Conservation (phyloP, 2,113 vertebrate species). For the Engraulis encrasicolus region DNA sequence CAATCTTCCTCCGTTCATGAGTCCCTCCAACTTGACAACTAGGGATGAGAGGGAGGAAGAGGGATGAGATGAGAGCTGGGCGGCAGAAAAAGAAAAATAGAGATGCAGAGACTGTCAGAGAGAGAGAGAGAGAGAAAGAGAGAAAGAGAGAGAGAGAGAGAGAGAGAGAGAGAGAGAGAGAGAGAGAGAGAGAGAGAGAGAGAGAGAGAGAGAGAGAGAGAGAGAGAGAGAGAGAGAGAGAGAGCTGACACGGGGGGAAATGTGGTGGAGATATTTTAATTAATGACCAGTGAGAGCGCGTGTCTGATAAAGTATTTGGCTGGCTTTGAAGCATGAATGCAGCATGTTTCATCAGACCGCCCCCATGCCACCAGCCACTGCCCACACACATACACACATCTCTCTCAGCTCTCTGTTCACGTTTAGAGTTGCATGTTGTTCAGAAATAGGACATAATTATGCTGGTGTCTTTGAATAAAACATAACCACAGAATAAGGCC, state of each 20-base stretch:
- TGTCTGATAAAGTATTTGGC: not conserved
- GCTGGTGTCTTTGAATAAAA: not conserved
- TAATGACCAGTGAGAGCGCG: not conserved
- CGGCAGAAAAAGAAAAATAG: not conserved
- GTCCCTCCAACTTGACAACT: slow-evolving; percentile 2
- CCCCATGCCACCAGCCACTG: not conserved
- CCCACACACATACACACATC: not conserved
- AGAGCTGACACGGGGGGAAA: not conserved
- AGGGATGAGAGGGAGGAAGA: slow-evolving; percentile 31
- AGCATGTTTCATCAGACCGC: not conserved
- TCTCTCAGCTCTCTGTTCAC: not conserved
- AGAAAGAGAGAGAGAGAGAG: slow-evolving; percentile 17
- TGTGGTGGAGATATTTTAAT: slow-evolving; percentile 1
- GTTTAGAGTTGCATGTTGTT: not conserved
- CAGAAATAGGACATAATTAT: not conserved
- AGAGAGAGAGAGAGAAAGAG: not conserved
- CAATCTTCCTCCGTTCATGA: slow-evolving; percentile 49
- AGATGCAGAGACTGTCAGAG: slow-evolving; percentile 22
- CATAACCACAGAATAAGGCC: not conserved
- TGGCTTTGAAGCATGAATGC: not conserved
- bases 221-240: not conserved
- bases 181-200: slow-evolving; percentile 24
- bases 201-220: slow-evolving; percentile 32
- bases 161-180: slow-evolving; percentile 15
- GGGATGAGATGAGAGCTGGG: no score